phyloP scores from a whole-genome alignment of 2,888 invertebrate species.

The Yponomeuta plumbellus region DNA sequence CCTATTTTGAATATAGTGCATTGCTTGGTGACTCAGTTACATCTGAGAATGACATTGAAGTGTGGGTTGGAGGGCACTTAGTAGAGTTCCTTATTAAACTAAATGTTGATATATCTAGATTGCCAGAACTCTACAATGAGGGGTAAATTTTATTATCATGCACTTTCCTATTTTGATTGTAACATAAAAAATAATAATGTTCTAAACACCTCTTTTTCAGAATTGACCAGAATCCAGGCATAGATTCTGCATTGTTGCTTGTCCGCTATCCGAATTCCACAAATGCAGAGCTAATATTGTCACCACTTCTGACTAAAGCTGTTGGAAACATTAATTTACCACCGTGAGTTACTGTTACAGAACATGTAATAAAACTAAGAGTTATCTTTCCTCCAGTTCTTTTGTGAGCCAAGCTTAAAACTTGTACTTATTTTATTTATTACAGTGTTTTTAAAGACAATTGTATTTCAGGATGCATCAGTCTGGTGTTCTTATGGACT shows the following conservation, averaged over 20 bases:
- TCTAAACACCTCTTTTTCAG: not conserved
- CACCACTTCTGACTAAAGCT: conserved; percentile 62
- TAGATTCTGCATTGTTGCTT: conserved; percentile 73
- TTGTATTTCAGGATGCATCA: conserved; percentile 62
- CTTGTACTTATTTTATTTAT: too few relatives aligned
- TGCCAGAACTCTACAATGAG: conserved; percentile 76
- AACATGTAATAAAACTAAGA: not conserved
- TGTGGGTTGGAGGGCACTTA: conserved; percentile 76
- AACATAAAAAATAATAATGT: too few relatives aligned
- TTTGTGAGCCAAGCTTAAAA: too few relatives aligned
- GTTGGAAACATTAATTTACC: conserved; percentile 64
- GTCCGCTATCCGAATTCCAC: conserved; percentile 75
- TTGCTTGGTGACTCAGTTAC: conserved; percentile 73
- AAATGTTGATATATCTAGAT: conserved; percentile 77
- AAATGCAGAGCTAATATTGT: conserved; percentile 67
- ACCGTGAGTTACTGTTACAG: conserved; percentile 44
- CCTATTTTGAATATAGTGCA: conserved; percentile 80
- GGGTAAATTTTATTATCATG: conserved; percentile 40
- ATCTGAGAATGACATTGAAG: conserved; percentile 78
- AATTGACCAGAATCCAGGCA: conserved; percentile 56
- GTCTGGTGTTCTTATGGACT: conserved; percentile 73
- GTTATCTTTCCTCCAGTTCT: too few relatives aligned
- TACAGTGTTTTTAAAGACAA: too few relatives aligned
- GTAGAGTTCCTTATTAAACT: conserved; percentile 81
- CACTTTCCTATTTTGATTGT: not conserved